phyloP scores from a whole-genome alignment of 1,140 invertebrate genomes.

The Chionoecetes opilio region DNA sequence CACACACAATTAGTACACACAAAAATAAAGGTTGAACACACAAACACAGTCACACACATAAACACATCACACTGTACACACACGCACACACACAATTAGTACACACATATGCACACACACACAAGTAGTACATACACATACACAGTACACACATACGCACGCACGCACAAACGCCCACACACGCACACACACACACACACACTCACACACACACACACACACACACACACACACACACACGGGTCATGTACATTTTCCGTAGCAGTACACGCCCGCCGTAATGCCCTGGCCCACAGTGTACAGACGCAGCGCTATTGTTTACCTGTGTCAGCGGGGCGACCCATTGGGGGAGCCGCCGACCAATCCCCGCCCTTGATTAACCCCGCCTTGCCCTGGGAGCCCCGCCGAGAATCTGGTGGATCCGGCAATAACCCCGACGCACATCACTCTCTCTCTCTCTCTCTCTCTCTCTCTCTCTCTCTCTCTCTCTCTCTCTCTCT shows the following conservation, averaged over 20 bases:
- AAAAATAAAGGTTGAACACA: no score
- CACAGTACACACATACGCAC: no score
- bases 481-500: constrained; percentile 59
- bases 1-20: no score
- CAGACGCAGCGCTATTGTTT: not conserved
- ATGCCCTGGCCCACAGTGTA: not conserved
- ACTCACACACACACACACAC: not conserved
- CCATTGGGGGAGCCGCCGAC: not conserved
- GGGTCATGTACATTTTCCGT: not conserved
- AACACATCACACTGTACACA: no score
- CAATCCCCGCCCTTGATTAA: constrained; percentile 15
- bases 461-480: constrained; percentile 39
- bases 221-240: constrained; percentile 6
- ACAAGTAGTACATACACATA: no score
- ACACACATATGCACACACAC: no score
- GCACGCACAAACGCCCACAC: no score
- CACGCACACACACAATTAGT: no score
- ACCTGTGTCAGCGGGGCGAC: not conserved
- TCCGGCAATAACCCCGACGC: not conserved
- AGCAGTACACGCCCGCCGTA: no score
- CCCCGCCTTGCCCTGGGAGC: not conserved
- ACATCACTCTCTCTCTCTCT: not conserved
- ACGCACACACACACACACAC: not conserved
- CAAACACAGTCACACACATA: no score
- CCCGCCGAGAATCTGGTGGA: not conserved